phyloP scores from a whole-genome alignment of 2,113 vertebrate species.

The Cettia cetti region DNA sequence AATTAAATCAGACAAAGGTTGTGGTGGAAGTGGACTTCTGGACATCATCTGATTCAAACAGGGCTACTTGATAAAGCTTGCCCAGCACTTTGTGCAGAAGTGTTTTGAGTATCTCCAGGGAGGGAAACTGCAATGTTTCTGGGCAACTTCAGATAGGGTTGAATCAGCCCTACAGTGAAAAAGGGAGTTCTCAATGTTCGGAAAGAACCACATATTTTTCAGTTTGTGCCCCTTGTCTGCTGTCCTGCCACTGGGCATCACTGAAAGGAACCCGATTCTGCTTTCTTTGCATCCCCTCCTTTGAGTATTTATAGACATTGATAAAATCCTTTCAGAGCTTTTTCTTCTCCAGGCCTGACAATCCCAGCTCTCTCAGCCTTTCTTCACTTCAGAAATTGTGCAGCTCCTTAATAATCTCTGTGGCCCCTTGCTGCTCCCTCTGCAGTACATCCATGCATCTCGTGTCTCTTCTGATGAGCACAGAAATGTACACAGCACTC shows the following conservation, averaged over 20 bases:
- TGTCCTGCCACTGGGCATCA: neutral
- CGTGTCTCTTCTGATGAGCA: neutral
- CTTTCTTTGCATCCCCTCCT: rapidly evolving
- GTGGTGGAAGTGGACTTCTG: neutral
- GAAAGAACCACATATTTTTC: neutral
- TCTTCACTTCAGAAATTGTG: neutral
- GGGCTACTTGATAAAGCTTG: rapidly evolving
- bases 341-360: neutral
- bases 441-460: neutral
- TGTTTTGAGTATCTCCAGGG: neutral
- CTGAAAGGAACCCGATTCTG: neutral
- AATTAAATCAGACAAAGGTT: neutral
- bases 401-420: neutral
- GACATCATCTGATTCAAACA: neutral
- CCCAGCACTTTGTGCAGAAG: neutral
- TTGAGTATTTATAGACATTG: neutral
- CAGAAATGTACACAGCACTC: neutral
- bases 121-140: neutral
- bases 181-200: neutral
- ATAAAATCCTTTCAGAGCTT: neutral
- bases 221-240: neutral
- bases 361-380: neutral
- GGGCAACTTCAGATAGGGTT: neutral
- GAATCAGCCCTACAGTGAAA: neutral
- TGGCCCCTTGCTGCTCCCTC: neutral